These are phyloP conservation scores for Petrolisthes cinctipes DNA, from an alignment of 2,888 invertebrate species.

Conservation along the genomic window DNA sequence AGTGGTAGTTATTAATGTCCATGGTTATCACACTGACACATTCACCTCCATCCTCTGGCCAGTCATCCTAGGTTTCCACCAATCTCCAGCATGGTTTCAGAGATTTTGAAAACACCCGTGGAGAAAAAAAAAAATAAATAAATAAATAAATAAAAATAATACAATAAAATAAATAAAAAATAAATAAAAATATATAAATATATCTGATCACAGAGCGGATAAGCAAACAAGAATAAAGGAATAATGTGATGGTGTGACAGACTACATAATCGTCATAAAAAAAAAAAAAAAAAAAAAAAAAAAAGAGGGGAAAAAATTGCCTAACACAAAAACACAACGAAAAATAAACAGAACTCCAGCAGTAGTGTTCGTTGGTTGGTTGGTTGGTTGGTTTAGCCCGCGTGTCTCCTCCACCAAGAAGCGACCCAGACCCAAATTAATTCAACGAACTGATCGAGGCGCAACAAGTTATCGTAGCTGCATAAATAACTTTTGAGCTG, in stretches of 20 bases:
- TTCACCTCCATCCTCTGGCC: too few relatives aligned
- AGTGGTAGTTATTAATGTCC: too few relatives aligned
- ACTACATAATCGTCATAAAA: not conserved
- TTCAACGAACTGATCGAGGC: too few relatives aligned
- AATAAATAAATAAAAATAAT: constrained; percentile 11
- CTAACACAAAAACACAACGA: too few relatives aligned
- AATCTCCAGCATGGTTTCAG: not conserved
- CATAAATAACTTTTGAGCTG: too few relatives aligned
- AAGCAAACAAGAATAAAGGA: not conserved
- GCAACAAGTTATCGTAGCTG: too few relatives aligned
- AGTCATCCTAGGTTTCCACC: too few relatives aligned
- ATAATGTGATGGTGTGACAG: not conserved
- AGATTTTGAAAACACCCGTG: not conserved
- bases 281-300: not conserved
- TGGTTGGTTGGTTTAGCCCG: not conserved
- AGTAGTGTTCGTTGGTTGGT: not conserved
- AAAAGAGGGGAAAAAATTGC: not conserved
- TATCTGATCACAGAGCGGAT: not conserved
- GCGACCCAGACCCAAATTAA: too few relatives aligned
- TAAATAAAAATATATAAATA: constrained; percentile 23
- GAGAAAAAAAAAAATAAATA: not conserved
- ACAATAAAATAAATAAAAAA: not conserved
- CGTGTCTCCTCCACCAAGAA: too few relatives aligned
- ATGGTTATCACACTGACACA: too few relatives aligned
- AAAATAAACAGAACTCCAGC: too few relatives aligned